Evolutionary conservation across 2,888 invertebrate species (phyloP).

Genomic region (Drosophila fulvimacula): DNA sequence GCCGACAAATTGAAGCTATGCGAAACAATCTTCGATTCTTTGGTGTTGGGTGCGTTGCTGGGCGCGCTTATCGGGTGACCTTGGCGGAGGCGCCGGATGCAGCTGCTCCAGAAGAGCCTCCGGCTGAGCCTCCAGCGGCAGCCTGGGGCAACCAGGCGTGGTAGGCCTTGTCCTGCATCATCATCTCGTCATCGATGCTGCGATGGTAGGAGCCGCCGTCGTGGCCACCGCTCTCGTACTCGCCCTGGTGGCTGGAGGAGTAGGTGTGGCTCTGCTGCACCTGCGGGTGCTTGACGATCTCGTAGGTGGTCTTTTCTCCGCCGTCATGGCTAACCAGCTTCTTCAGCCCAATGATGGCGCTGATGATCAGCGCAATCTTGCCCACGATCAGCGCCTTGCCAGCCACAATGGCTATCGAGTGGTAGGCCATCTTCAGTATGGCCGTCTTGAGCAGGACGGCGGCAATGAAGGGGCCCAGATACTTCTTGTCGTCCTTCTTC

Average conservation of each 20-base stretch:
- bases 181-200: slow-evolving; percentile 86
- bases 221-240: slow-evolving; percentile 87
- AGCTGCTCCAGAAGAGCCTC: background rate
- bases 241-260: slow-evolving; percentile 88
- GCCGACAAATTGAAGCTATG: slow-evolving; percentile 65
- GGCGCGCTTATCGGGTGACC: slow-evolving; percentile 53
- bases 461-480: slow-evolving; percentile 88
- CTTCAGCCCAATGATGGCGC: slow-evolving; percentile 92
- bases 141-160: slow-evolving; percentile 85
- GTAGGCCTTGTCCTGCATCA: slow-evolving; percentile 88
- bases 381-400: slow-evolving; percentile 93
- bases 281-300: slow-evolving; percentile 94
- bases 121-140: slow-evolving; percentile 22
- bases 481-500: slow-evolving; percentile 87
- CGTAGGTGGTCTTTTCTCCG: slow-evolving; percentile 92
- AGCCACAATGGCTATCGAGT: slow-evolving; percentile 90
- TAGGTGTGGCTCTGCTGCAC: slow-evolving; percentile 91
- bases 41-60: slow-evolving; percentile 52
- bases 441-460: slow-evolving; percentile 90
- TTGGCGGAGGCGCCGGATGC: slow-evolving; percentile 31
- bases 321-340: slow-evolving; percentile 90
- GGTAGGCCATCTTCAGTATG: slow-evolving; percentile 90
- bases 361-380: slow-evolving; percentile 92
- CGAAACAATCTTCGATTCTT: slow-evolving; percentile 66
- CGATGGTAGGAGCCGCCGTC: slow-evolving; percentile 87